These are phyloP conservation scores for Gavialis gangeticus DNA, from an alignment of 2,113 vertebrate species.

Conservation along the genomic window DNA sequence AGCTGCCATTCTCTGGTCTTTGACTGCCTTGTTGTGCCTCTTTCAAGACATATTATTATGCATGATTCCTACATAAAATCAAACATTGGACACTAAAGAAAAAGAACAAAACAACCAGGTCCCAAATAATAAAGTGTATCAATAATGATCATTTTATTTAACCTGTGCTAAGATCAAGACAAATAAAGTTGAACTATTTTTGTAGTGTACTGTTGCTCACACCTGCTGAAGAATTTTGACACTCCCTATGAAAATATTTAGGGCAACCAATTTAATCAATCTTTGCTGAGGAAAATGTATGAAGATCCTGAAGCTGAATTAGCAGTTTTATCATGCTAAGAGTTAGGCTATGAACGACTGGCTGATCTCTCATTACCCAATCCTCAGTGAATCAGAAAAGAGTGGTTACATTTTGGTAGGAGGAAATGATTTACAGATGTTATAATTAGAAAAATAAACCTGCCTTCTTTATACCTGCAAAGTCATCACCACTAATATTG, in stretches of 20 bases:
- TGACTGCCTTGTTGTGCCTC: too few species aligned
- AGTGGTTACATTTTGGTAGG: accelerated
- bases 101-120: not conserved
- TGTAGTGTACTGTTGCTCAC: not conserved
- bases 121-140: not conserved
- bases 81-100: not conserved
- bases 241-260: not conserved
- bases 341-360: not conserved
- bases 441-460: not conserved
- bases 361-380: not conserved
- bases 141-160: too few species aligned
- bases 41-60: not conserved
- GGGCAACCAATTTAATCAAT: not conserved
- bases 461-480: conserved; percentile 75
- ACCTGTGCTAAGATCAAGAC: too few species aligned
- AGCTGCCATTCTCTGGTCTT: too few species aligned
- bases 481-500: conserved; percentile 73
- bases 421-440: not conserved
- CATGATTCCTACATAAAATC: not conserved
- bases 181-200: not conserved
- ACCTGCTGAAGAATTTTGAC: not conserved
- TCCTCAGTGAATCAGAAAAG: not conserved
- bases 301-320: not conserved
- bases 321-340: not conserved
- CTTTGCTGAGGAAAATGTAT: accelerated